Percentiles rank a stretch among this genome's conserved stretches.
Conservation (phyloP, 2,888 invertebrate species). For the Beris chalybata region DNA sequence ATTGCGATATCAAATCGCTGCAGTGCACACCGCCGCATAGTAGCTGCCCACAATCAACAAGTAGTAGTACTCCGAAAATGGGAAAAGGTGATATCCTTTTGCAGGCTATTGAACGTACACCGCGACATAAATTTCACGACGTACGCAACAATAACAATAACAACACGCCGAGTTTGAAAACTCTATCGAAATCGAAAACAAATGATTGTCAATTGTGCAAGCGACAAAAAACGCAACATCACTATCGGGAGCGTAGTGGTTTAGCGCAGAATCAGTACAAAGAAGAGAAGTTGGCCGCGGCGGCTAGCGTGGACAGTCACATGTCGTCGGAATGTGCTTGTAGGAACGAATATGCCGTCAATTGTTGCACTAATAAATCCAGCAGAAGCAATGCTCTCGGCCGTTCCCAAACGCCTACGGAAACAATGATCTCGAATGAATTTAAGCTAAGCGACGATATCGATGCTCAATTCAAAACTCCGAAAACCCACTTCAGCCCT, state of each 20-base stretch:
- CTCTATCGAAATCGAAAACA: constrained; percentile 28
- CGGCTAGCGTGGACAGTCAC: constrained; percentile 8
- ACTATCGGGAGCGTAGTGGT: constrained; percentile 6
- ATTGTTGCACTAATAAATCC: not conserved
- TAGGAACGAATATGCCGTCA: constrained; percentile 7
- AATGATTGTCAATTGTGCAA: constrained; percentile 55
- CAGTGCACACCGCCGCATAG: not conserved
- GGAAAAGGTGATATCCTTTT: constrained; percentile 61
- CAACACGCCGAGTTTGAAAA: constrained; percentile 37
- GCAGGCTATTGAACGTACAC: constrained; percentile 62
- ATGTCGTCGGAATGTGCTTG: constrained; percentile 21
- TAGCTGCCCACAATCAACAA: constrained; percentile 5
- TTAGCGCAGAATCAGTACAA: too few relatives aligned
- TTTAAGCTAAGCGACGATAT: constrained; percentile 29
- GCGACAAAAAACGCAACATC: constrained; percentile 56
- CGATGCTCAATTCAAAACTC: constrained; percentile 42
- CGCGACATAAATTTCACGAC: constrained; percentile 56
- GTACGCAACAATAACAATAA: constrained; percentile 48
- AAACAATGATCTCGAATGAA: not conserved
- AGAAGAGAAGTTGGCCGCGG: not conserved
- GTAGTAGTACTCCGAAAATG: constrained; percentile 43
- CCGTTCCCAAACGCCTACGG: too few relatives aligned
- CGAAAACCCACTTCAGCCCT: constrained; percentile 35
- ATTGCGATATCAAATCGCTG: constrained; percentile 43
- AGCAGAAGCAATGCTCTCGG: too few relatives aligned